Percentiles rank a stretch among this genome's conserved stretches.
phyloP scores from a whole-genome alignment of 2,113 vertebrate species.

The Furnarius figulus region DNA sequence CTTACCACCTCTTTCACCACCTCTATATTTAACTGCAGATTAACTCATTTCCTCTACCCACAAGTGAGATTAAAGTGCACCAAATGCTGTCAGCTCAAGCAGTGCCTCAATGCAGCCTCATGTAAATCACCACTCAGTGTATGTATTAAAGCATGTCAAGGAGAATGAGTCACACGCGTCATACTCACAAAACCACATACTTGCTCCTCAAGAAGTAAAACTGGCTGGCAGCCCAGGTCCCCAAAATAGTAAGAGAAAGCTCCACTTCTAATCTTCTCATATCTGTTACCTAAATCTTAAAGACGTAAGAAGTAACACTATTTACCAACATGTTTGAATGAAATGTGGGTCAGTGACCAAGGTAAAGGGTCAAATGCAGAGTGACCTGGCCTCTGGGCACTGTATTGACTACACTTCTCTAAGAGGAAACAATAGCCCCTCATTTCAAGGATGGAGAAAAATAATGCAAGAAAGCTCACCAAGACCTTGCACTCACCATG shows the following conservation, averaged over 20 bases:
- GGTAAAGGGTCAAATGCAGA: background rate
- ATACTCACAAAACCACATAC: background rate
- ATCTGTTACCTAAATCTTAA: constrained; percentile 1
- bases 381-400: background rate
- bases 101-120: background rate
- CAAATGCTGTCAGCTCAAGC: background rate
- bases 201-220: background rate
- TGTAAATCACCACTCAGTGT: background rate
- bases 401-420: background rate
- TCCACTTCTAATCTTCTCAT: constrained; percentile 4
- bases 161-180: background rate
- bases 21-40: constrained; percentile 66
- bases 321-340: background rate
- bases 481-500: rapidly evolving
- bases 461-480: background rate
- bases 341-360: constrained; percentile 1
- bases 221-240: background rate
- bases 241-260: constrained; percentile 16
- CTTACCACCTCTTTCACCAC: constrained; percentile 39
- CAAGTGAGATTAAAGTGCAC: constrained; percentile 31
- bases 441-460: background rate
- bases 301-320: background rate
- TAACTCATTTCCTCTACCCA: constrained; percentile 58
- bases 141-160: background rate
- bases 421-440: background rate